Base-by-base conservation (phyloP, 2,113 vertebrate species). In the Phyllostomus hastatus region DNA sequence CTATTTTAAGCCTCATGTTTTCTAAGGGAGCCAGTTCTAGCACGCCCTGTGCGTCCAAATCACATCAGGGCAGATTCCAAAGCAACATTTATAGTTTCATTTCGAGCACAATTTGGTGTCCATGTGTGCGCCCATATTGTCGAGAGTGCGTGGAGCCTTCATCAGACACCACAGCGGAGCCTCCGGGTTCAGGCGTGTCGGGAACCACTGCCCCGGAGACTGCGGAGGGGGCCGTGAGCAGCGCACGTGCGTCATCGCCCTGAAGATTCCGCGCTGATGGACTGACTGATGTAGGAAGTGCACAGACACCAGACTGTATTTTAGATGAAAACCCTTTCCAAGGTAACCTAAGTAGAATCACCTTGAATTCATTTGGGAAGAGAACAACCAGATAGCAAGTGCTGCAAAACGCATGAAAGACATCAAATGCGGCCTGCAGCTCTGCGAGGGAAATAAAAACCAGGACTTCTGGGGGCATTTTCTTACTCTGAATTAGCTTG, bases 321-420 rank as follows among this genome's bases (percentile, higher is more conserved):
- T 75, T 69, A 86, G 92, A 43, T 72, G 73, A 92, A 95, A 95
- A 66, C 50, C 41, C 46, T 94, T 96, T 88, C 67, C 80, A 79
- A 86, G 72, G 61, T 38, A 86, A 87, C 26, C 0, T 86, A 87
- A 88, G 38, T 54, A 82, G 88, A 94, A 90, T 91, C 78, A 59
- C 92, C 84, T 97, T 94, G 90, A 96, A 95, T 92, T 95, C 82
- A 90, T 96, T 95, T 95, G 79, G 43, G 85, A 92, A 88, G 92
- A 95, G 92, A 97, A 93, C 70, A 83, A 79, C 50, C 95, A 96
- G 89, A 95, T 72, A 94, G 85, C 31, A 64, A 96, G 90, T 57
- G 52, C 76, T 94, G 88, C 9, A 75, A 95, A 90, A 95, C n/a
- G 31, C 61, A 66, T 20, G 50, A 73, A 93, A 95, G 88, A 82